Conservation (phyloP, 1,140 invertebrate species). For the Drosophila lowei region DNA sequence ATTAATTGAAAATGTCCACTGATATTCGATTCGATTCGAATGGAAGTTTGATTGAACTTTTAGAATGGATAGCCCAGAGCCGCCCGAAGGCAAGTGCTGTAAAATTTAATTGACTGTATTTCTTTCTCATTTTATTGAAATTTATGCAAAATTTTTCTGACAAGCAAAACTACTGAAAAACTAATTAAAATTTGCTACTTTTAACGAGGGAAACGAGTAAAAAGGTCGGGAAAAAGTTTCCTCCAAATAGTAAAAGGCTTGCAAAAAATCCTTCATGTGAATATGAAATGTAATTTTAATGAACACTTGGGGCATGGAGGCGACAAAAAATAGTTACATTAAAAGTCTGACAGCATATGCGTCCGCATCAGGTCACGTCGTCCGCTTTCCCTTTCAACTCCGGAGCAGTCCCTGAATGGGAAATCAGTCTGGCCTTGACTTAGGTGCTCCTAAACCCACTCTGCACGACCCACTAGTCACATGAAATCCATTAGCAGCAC, state of each 20-base stretch:
- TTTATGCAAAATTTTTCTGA: no score
- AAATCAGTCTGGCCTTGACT: constrained; percentile 45
- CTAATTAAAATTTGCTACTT: no score
- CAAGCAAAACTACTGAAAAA: no score
- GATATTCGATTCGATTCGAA: neutral
- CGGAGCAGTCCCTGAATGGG: constrained; percentile 16
- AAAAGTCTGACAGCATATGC: constrained; percentile 25
- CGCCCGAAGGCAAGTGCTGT: neutral
- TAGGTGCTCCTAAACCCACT: constrained; percentile 15
- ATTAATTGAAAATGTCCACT: constrained; percentile 15
- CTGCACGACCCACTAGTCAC: constrained; percentile 44
- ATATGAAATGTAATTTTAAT: constrained; percentile 7
- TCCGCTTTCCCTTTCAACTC: constrained; percentile 8
- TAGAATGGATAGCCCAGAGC: neutral
- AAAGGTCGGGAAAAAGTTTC: no score
- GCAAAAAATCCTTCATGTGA: neutral
- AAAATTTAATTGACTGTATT: constrained; percentile 1
- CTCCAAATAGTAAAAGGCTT: no score
- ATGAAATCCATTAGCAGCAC: constrained; percentile 51
- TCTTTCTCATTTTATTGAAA: constrained; percentile 1
- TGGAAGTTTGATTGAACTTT: neutral
- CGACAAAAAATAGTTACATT: constrained; percentile 15
- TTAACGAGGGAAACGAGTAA: no score
- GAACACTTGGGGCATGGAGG: neutral
- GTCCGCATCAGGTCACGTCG: constrained; percentile 35